Evolutionary conservation across 1,140 invertebrate genomes (phyloP).

Genomic region (Vanessa atalanta): DNA sequence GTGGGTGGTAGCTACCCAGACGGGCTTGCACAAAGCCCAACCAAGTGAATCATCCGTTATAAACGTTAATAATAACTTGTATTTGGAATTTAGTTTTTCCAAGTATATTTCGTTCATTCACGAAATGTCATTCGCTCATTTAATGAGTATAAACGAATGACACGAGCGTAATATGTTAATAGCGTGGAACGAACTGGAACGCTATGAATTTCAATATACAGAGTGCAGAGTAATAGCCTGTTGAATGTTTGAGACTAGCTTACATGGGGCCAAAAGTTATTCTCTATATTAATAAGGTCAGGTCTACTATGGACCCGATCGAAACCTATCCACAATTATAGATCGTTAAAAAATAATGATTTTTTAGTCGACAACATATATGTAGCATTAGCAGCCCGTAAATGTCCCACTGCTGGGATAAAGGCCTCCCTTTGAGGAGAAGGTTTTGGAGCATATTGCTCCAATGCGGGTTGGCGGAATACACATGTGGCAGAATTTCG

Average conservation of each 20-base stretch:
- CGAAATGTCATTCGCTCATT: neutral
- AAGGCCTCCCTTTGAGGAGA: too few relatives aligned
- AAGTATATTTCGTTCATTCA: neutral
- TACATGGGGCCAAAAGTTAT: neutral
- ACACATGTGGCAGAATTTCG: too few relatives aligned
- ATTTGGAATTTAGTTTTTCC: neutral
- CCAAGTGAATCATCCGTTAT: too few relatives aligned
- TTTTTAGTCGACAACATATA: neutral
- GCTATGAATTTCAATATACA: constrained; percentile 11
- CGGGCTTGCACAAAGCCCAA: too few relatives aligned
- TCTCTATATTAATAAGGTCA: too few relatives aligned
- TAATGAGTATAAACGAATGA: constrained; percentile 1
- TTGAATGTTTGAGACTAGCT: neutral
- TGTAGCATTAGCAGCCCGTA: too few relatives aligned
- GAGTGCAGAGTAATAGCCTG: neutral
- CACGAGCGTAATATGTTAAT: neutral
- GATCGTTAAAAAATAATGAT: neutral
- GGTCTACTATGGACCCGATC: neutral
- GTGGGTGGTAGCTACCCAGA: too few relatives aligned
- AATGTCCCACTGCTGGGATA: too few relatives aligned
- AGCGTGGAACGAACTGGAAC: neutral
- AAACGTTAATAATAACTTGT: too few relatives aligned
- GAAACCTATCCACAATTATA: neutral
- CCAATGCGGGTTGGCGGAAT: too few relatives aligned
- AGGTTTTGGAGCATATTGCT: too few relatives aligned